Evolutionary conservation across 2,113 vertebrate genomes (phyloP), one percentile per base, ranked within the genome.

Genomic region (Chaetodon auriga): DNA sequence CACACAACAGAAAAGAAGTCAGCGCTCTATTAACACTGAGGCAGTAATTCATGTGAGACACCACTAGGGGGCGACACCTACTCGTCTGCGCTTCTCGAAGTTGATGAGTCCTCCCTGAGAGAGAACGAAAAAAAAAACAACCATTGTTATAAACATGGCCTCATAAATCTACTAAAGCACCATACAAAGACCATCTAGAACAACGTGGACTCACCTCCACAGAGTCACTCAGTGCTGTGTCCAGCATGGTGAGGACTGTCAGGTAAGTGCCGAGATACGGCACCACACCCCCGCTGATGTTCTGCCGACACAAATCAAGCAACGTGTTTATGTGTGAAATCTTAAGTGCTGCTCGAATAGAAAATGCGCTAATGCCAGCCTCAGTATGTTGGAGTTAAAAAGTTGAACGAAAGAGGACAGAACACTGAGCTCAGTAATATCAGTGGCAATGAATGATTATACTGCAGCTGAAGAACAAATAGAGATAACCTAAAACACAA

Each of bases 241-340:
- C 97, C 94, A 98, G 81, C 97, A 98, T 98, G 64, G 96, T 95
- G 83, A 98, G 95, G 63, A 96, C 95, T 0, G 96, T 97, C 90
- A 98, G 94, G 80, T 97, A 98, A 6, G 97, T 97, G 62, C 97
- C 97, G 30, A 97, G 95, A 87, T 98, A 98, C 0, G 97, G 97
- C 13, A 98, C 90, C 0, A 95, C 94, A 0, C 96, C 96, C 3
- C 91, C 90, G 61, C 87, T 75, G 30, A 73, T 43, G 57, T 71
- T 80, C 94, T 96, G 93, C 45, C 16, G 21, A 25, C 36, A 83
- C 65, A 80, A 48, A 81, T 7, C 9, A 83, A 38, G 3, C 30
- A 14, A n/a, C 25, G n/a, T 0, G 19, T 30, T 41, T 6, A 83
- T 30, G 30, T 30, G 30, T 30, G 30, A 2, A 30, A 1, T 25